Base-by-base conservation (phyloP, 2,797 vertebrate species). In the Sebastes minor region DNA sequence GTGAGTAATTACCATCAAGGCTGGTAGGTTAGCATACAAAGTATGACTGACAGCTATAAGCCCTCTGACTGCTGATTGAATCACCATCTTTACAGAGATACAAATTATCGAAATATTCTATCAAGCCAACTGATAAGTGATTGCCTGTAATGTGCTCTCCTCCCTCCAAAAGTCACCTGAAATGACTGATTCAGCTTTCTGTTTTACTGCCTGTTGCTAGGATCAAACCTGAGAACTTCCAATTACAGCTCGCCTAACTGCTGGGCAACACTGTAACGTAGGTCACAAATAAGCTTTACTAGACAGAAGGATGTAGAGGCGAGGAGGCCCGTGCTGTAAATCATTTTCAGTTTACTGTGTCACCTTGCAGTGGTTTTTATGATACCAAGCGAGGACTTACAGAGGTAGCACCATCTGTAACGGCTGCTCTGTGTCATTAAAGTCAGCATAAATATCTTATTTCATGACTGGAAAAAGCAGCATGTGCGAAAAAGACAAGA, bases 1-100 rank as follows among this genome's bases (percentile, higher is more conserved):
- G 71, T 70, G 28, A 86, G 86, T 88, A 91, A 92, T 93, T 91
- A 92, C 62, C 76, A 85, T 85, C 84, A 80, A 82, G 76, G 80
- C 81, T 76, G 77, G n/a, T 74, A 66, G 83, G 84, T 90, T 84
- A 85, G 81, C 53, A 81, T 71, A 71, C 78, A 88, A 84, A 91
- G 82, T 86, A 72, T 88, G 88, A 92, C 64, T 88, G 92, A 84
- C 91, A 89, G 87, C 74, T 76, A 61, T 59, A 67, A 89, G 82
- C 77, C 74, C 60, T 62, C 66, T 25, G 57, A 74, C 71, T 65
- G 64, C 70, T 81, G 74, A 86, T 65, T 86, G 68, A 83, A 88
- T 85, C 78, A 64, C 56, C 38, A 3, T 75, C 67, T 71, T 74
- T 38, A 57, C 8, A 49, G 32, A 82, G 38, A 83, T 65, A 69